Evolutionary conservation across 2,888 invertebrate species (phyloP).

Genomic region (Tetrapedia diversipes): DNA sequence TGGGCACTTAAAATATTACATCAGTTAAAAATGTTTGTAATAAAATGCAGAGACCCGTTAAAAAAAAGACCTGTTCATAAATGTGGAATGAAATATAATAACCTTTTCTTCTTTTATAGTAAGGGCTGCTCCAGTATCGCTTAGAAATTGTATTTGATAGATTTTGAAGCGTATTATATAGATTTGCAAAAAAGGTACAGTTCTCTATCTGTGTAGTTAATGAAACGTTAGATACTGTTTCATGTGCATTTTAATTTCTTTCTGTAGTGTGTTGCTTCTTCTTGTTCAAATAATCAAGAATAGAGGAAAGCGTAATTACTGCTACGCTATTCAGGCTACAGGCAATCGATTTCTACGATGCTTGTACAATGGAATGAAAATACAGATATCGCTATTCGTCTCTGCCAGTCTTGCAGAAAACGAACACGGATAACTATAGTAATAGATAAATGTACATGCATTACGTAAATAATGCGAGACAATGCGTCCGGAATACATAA

Average conservation of each 20-base stretch:
- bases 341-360: conserved; percentile 59
- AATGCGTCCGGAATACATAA: conserved; percentile 21
- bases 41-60: background rate
- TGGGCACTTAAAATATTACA: background rate
- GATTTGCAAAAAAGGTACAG: conserved; percentile 21
- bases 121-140: background rate
- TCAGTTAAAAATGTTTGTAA: background rate
- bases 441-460: conserved; percentile 41
- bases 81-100: background rate
- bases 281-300: conserved; percentile 41
- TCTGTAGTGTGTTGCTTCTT: conserved; percentile 42
- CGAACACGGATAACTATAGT: conserved; percentile 38
- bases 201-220: conserved; percentile 23
- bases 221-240: conserved; percentile 41
- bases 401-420: conserved; percentile 48
- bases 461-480: conserved; percentile 45
- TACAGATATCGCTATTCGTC: conserved; percentile 45
- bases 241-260: conserved; percentile 46
- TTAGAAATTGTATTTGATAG: conserved; percentile 3
- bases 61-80: background rate
- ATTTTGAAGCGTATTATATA: conserved; percentile 21
- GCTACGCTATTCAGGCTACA: conserved; percentile 48
- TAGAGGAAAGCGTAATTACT: conserved; percentile 57
- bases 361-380: conserved; percentile 46
- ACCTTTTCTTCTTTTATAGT: background rate